Conservation (phyloP, 2,113 vertebrate genomes). For the Austrofundulus limnaeus region DNA sequence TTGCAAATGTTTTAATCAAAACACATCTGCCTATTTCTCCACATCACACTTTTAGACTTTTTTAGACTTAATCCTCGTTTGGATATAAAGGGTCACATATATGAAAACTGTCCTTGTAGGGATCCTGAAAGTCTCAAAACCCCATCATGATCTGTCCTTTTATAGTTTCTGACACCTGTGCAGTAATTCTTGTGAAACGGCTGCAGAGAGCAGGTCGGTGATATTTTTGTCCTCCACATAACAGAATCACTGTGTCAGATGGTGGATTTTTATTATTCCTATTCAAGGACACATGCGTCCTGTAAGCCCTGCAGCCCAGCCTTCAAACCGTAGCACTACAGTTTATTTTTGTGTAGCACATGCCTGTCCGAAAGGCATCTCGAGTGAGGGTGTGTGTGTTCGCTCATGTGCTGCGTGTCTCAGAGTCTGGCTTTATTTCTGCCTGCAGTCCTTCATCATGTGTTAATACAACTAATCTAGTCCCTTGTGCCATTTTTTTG, state of each 20-base stretch:
- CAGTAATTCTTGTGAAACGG: no score
- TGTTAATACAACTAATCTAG: constrained; percentile 4
- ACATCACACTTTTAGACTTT: no score
- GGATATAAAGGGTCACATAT: no score
- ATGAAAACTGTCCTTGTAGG: no score
- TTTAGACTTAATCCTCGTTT: no score
- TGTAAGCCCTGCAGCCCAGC: not conserved
- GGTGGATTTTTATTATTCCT: not conserved
- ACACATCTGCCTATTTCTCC: no score
- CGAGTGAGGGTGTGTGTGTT: not conserved
- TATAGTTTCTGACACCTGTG: not conserved
- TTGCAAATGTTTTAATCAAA: no score
- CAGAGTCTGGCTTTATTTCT: constrained; percentile 3
- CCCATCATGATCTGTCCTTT: not conserved
- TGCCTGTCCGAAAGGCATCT: constrained; percentile 4
- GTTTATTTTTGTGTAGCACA: constrained; percentile 37
- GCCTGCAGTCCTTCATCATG: not conserved
- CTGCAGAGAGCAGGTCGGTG: constrained; percentile 16
- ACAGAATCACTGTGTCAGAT: constrained; percentile 6
- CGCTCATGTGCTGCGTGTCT: constrained; percentile 17
- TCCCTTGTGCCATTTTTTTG: no score
- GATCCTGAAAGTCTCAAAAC: no score
- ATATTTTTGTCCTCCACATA: constrained; percentile 31
- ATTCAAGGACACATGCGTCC: constrained; percentile 33
- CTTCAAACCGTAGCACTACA: not conserved